phyloP scores from a whole-genome alignment of 53 echinoderm and acorn worm species.

The Actinopyga echinites region DNA sequence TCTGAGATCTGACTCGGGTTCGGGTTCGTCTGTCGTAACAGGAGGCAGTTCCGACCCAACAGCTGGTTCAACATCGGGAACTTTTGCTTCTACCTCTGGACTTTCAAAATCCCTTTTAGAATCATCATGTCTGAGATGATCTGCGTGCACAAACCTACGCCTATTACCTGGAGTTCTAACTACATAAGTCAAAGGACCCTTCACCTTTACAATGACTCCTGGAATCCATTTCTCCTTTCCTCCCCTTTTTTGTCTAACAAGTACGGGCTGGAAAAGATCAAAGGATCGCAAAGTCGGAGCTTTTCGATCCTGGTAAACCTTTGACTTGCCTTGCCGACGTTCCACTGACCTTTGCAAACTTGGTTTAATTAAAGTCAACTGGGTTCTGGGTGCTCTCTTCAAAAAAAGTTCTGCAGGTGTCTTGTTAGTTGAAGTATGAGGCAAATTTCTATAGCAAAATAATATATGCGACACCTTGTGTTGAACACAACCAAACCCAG shows the following conservation, averaged over 20 bases:
- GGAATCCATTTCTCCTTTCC: slow-evolving; percentile 46
- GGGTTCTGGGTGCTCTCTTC: slow-evolving; percentile 53
- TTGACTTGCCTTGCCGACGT: slow-evolving; percentile 44
- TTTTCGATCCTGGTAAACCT: slow-evolving; percentile 9
- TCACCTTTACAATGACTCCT: no score
- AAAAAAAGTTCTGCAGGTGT: slow-evolving; percentile 66
- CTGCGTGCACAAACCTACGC: no score
- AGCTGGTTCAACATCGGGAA: no score
- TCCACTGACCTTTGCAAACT: slow-evolving; percentile 40
- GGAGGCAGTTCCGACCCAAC: no score
- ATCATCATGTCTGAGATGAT: no score
- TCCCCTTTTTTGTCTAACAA: slow-evolving; percentile 9
- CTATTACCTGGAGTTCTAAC: no score
- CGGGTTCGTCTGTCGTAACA: no score
- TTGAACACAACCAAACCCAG: slow-evolving; percentile 1
- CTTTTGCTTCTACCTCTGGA: no score
- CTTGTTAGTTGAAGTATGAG: slow-evolving; percentile 54
- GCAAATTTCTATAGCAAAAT: slow-evolving; percentile 28
- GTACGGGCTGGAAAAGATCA: slow-evolving; percentile 39
- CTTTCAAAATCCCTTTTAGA: no score
- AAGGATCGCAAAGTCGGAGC: slow-evolving; percentile 22
- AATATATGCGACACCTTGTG: slow-evolving; percentile 43
- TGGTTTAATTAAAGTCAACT: slow-evolving; percentile 54
- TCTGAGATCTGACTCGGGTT: no score
- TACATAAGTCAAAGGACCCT: no score